Conservation (phyloP, 30 jellyfish, hydroid and myxozoan genomes). For the Catostylus mosaicus region DNA sequence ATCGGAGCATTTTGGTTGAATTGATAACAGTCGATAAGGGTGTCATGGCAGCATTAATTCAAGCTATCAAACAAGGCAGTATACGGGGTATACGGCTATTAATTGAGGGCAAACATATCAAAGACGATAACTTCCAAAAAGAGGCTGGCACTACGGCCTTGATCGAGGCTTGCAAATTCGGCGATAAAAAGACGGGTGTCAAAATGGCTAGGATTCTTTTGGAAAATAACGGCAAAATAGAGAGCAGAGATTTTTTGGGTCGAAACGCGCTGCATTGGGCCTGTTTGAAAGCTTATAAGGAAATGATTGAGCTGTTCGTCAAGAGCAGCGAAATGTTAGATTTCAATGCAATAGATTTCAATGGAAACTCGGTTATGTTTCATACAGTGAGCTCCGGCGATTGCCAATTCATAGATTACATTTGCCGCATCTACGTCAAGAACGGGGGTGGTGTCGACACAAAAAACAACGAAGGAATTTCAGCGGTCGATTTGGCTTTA, state of each 20-base stretch:
- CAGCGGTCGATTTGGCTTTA: conserved; percentile 65
- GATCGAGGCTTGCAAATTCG: conserved; percentile 60
- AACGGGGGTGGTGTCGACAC: conserved; percentile 61
- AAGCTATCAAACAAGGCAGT: conserved; percentile 47
- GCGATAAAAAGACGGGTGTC: conserved; percentile 34
- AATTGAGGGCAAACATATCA: not conserved
- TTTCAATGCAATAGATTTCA: conserved; percentile 16
- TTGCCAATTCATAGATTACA: conserved; percentile 23
- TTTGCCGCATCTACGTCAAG: conserved; percentile 27
- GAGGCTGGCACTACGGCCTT: conserved; percentile 60
- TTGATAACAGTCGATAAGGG: not conserved
- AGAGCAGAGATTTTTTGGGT: conserved; percentile 10
- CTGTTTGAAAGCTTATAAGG: conserved; percentile 40
- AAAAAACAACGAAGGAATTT: conserved; percentile 40
- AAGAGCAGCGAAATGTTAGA: conserved; percentile 25
- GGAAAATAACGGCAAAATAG: conserved; percentile 6
- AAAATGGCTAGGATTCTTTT: conserved; percentile 26
- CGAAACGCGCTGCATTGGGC: conserved; percentile 62
- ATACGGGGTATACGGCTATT: conserved; percentile 35
- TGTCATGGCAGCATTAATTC: conserved; percentile 27
- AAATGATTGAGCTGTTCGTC: conserved; percentile 33
- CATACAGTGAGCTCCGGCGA: conserved; percentile 54
- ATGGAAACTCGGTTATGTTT: conserved; percentile 37
- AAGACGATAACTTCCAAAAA: not conserved
- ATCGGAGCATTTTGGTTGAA: not conserved